Evolutionary conservation across 1,140 invertebrate genomes (phyloP).

Genomic region (Lanistes nyassanus): DNA sequence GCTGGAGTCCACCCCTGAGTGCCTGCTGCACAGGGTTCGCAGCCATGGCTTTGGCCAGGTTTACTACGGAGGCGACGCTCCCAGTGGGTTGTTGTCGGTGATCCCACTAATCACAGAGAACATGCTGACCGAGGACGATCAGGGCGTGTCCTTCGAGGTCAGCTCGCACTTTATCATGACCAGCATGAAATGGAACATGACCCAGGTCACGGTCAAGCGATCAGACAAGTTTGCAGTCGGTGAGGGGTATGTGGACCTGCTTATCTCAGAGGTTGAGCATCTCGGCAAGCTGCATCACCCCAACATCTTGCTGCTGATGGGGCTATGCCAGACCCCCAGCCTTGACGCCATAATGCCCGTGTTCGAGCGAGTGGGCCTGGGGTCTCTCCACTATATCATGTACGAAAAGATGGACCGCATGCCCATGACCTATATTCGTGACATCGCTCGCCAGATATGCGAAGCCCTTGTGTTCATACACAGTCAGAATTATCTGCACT

Average conservation of each 20-base stretch:
- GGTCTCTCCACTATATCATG: slow-evolving; percentile 64
- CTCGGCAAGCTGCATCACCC: slow-evolving; percentile 64
- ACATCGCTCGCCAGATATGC: slow-evolving; percentile 61
- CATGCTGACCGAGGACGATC: slow-evolving; percentile 36
- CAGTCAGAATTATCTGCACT: slow-evolving; percentile 64
- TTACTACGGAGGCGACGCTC: slow-evolving; percentile 38
- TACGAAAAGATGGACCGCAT: slow-evolving; percentile 61
- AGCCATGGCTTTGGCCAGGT: slow-evolving; percentile 52
- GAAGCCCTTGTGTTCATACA: slow-evolving; percentile 68
- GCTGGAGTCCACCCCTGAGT: not conserved
- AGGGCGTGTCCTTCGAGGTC: slow-evolving; percentile 38
- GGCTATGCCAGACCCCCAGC: slow-evolving; percentile 63
- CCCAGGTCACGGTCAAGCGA: slow-evolving; percentile 64
- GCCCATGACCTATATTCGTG: slow-evolving; percentile 20
- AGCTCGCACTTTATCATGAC: slow-evolving; percentile 2
- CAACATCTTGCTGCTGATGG: slow-evolving; percentile 66
- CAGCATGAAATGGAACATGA: slow-evolving; percentile 58
- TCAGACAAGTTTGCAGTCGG: slow-evolving; percentile 47
- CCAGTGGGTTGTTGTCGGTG: slow-evolving; percentile 44
- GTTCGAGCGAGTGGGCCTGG: slow-evolving; percentile 64
- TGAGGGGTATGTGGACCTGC: slow-evolving; percentile 60
- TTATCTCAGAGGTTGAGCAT: slow-evolving; percentile 64
- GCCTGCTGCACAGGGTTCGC: slow-evolving; percentile 27
- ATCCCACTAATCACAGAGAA: slow-evolving; percentile 51
- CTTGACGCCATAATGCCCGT: slow-evolving; percentile 64